Percentiles rank a stretch among this genome's conserved stretches.
phyloP scores from a whole-genome alignment of 2,797 vertebrate species.

The Tokudaia muenninki region DNA sequence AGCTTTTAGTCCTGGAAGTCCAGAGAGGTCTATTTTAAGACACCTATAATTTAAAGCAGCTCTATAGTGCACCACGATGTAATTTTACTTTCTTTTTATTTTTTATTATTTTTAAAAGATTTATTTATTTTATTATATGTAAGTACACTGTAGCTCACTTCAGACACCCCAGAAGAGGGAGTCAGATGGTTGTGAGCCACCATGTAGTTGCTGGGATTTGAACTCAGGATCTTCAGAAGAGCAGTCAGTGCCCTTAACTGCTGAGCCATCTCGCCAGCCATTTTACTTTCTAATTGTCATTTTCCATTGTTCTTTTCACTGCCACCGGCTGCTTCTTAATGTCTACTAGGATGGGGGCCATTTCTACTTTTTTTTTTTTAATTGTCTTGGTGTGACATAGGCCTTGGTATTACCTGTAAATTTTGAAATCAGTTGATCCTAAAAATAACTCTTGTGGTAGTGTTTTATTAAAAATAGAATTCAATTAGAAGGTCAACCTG shows the following conservation, averaged over 20 bases:
- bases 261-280: too few relatives aligned
- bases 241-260: too few relatives aligned
- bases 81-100: background rate
- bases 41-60: background rate
- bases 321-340: conserved; percentile 25
- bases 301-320: conserved; percentile 39
- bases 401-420: background rate
- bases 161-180: too few relatives aligned
- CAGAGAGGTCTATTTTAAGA: conserved; percentile 5
- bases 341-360: background rate
- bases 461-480: conserved; percentile 46
- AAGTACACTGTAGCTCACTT: too few relatives aligned
- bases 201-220: too few relatives aligned
- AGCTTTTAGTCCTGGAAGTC: background rate
- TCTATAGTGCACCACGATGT: background rate
- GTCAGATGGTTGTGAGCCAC: too few relatives aligned
- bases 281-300: background rate
- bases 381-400: background rate
- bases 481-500: conserved; percentile 25
- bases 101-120: too few relatives aligned
- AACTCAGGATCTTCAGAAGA: too few relatives aligned
- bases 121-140: too few relatives aligned
- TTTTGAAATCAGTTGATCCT: conserved; percentile 21
- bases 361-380: background rate
- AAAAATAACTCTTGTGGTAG: conserved; percentile 39